Evolutionary conservation across 2,113 vertebrate genomes (phyloP).

Genomic region (Pomatorhinus ruficollis): DNA sequence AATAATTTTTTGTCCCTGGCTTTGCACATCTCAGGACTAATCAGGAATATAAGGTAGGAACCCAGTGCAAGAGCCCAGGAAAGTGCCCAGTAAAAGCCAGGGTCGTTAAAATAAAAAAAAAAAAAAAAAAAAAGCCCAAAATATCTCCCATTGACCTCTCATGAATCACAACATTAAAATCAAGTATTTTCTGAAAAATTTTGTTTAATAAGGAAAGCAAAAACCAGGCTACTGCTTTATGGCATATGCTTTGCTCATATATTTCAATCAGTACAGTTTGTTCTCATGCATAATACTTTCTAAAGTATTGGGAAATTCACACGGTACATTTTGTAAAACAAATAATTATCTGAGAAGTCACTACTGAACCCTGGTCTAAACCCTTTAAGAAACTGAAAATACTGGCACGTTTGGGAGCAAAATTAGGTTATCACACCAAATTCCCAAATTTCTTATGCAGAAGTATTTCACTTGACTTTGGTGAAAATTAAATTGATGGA

Average conservation of each 20-base stretch:
- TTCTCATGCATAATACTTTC: background rate
- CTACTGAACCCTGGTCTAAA: background rate
- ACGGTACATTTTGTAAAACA: background rate
- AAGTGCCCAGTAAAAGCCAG: background rate
- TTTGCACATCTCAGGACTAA: background rate
- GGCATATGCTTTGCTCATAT: background rate
- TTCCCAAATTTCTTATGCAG: background rate
- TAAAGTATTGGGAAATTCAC: background rate
- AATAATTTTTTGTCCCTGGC: background rate
- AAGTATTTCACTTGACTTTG: background rate
- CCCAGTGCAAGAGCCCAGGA: background rate
- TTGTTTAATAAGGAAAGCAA: background rate
- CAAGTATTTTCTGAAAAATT: background rate
- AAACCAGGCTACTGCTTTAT: background rate
- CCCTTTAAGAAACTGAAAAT: background rate
- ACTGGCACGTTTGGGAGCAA: background rate
- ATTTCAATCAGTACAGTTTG: background rate
- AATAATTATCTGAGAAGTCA: background rate
- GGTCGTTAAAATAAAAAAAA: background rate
- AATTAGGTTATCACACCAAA: background rate
- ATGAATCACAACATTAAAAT: background rate
- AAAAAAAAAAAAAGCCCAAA: background rate
- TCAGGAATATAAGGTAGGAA: background rate
- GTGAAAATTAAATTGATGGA: background rate
- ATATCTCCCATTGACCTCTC: background rate